These are phyloP conservation scores for Malurus splendens DNA, from an alignment of 2,797 vertebrate species.

Conservation along the genomic window DNA sequence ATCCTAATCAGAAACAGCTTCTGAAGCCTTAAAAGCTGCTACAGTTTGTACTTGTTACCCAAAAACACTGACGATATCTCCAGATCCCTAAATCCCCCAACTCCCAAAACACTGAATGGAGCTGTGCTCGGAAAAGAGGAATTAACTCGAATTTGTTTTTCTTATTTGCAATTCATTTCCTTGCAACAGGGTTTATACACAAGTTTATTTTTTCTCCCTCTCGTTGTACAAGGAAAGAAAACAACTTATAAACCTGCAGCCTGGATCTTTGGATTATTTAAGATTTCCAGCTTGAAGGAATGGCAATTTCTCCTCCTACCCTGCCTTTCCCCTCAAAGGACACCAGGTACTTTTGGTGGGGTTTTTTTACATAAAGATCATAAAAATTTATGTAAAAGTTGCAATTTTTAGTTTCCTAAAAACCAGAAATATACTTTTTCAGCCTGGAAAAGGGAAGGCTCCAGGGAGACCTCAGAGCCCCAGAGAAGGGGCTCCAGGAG, in stretches of 20 bases:
- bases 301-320: background rate
- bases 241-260: background rate
- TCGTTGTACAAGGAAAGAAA: background rate
- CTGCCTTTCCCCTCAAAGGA: background rate
- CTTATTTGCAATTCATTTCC: background rate
- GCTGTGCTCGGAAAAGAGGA: background rate
- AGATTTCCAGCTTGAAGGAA: background rate
- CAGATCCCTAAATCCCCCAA: constrained; percentile 22
- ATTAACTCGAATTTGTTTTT: background rate
- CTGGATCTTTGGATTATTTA: background rate
- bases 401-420: background rate
- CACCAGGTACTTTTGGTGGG: background rate
- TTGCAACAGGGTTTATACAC: background rate
- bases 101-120: background rate
- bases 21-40: background rate
- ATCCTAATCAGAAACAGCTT: constrained; percentile 65
- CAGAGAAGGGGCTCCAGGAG: background rate
- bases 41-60: constrained; percentile 24
- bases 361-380: background rate
- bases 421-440: accelerated
- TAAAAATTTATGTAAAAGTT: background rate
- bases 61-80: background rate
- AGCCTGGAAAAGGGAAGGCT: background rate
- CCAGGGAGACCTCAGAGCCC: background rate
- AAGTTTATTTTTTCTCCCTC: background rate